Conservation (phyloP, 2,113 vertebrate genomes). For the Astur gentilis region DNA sequence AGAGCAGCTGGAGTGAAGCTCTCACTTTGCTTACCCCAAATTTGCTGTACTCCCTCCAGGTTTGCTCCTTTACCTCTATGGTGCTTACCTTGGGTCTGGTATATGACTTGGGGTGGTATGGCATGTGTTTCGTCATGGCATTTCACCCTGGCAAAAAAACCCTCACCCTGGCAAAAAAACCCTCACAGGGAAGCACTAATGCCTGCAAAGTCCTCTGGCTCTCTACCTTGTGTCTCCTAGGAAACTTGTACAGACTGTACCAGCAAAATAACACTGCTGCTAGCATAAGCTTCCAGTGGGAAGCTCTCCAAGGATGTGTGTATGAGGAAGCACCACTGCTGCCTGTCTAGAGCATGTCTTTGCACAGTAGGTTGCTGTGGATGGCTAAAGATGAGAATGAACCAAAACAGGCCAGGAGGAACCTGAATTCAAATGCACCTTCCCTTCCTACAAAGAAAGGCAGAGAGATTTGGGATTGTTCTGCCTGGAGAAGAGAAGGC, state of each 20-base stretch:
- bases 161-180: background rate
- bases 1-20: background rate
- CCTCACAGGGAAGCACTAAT: background rate
- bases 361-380: background rate
- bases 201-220: background rate
- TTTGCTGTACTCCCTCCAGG: background rate
- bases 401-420: background rate
- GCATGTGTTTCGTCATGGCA: rapidly evolving
- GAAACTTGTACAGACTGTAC: background rate
- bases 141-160: background rate
- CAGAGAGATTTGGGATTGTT: background rate
- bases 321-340: background rate
- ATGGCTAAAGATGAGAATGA: background rate
- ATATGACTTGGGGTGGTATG: background rate
- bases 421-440: background rate
- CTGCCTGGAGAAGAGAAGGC: background rate
- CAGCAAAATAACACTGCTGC: background rate
- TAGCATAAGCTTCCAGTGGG: background rate
- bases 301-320: background rate
- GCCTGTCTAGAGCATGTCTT: background rate
- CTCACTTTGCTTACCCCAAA: background rate
- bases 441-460: background rate
- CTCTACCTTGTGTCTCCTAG: background rate
- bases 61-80: background rate
- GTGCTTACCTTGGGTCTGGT: background rate